Base-by-base conservation (phyloP, 2,797 vertebrate genomes). In the Artibeus lituratus region DNA sequence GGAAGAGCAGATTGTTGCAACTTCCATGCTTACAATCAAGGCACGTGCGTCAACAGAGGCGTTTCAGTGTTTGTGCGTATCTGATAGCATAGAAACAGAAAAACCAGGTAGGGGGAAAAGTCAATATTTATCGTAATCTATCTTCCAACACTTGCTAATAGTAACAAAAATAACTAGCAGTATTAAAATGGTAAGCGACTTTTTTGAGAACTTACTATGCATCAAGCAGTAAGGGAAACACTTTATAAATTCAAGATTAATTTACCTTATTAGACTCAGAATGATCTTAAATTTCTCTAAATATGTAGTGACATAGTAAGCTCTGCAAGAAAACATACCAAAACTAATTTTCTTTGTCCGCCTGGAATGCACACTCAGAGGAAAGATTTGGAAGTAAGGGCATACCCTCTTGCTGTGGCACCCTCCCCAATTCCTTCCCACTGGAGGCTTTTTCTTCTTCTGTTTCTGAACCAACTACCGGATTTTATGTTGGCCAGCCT, bases 1-100 rank as follows among this genome's bases (percentile, higher is more conserved):
- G 85, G 89, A 98, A 95, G 94, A 98, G 96, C 94, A 98, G 96
- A 95, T 94, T 98, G 88, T 97, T 98, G 83, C 96, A 97, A 97
- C 94, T 93, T 94, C 96, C 78, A 26, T 90, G 86, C 94, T 97
- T 81, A 92, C 47, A 95, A 87, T 49, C 87, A 76, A 76, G 73
- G 72, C 57, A 29, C 92, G 92, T 95, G 97, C 86, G 83, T 97
- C 96, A 97, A 96, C 81, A 97, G 73, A 78, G 94, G 39, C 51
- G 80, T 94, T 96, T 96, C 78, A 78, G 89, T 82, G 11, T 91
- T 97, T 96, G 91, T 16, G 2, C 83, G 32, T 62, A 0, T 10
- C 0, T 88, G 93, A 82, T 73, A 74, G 44, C 29, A 59, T 1
- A 96, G 73, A 78, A 90, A 89, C 47, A 37, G 59, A 35, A 80